Evolutionary conservation across 2,888 invertebrate species (phyloP).

Genomic region (Cistogaster globosa): DNA sequence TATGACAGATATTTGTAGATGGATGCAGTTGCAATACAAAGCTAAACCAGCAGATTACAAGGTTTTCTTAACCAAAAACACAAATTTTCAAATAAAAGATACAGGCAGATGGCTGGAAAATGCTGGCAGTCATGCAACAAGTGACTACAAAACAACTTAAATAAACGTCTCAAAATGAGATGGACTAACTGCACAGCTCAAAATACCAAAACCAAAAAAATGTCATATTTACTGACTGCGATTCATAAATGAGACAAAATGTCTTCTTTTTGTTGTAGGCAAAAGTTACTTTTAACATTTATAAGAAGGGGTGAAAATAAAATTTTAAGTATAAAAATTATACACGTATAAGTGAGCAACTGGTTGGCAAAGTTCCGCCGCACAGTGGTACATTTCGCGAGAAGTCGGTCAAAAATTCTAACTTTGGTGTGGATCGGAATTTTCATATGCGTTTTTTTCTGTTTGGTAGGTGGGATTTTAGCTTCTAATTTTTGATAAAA

Average conservation of each 20-base stretch:
- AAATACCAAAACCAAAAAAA: constrained; percentile 20
- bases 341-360: neutral
- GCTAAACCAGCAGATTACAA: constrained; percentile 41
- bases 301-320: neutral
- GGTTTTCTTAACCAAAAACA: neutral
- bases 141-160: constrained; percentile 49
- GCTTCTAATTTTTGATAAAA: too few species aligned
- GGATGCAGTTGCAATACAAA: constrained; percentile 27
- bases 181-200: constrained; percentile 24
- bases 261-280: constrained; percentile 1
- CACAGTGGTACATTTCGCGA: too few species aligned
- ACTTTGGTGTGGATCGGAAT: too few species aligned
- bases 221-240: constrained; percentile 51
- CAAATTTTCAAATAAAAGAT: neutral
- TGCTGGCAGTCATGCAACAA: constrained; percentile 40
- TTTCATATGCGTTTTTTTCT: too few species aligned
- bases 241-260: constrained; percentile 34
- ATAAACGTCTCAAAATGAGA: constrained; percentile 61
- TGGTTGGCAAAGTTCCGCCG: too few species aligned
- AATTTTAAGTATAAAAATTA: neutral
- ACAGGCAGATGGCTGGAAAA: constrained; percentile 19
- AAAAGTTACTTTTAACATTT: constrained; percentile 12
- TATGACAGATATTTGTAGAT: constrained; percentile 37
- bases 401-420: too few species aligned
- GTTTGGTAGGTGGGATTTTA: too few species aligned